phyloP scores from a whole-genome alignment of 2,797 vertebrate genomes.

The Odontamblyopus lacepedii region DNA sequence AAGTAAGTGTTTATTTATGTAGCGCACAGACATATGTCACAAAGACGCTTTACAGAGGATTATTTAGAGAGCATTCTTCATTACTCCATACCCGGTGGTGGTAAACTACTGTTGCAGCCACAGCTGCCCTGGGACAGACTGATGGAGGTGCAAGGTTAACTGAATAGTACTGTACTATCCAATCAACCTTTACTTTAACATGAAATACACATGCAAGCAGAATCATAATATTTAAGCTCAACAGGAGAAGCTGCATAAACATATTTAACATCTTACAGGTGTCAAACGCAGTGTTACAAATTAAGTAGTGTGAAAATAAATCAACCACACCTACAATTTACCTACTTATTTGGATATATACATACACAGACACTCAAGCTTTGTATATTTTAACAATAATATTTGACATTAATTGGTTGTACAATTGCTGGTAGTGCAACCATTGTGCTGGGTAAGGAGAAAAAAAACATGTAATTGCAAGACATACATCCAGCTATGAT shows the following conservation, averaged over 20 bases:
- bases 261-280: constrained; percentile 5
- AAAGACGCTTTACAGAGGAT: too few relatives aligned
- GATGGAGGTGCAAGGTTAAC: too few relatives aligned
- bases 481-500: constrained; percentile 12
- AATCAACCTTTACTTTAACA: constrained; percentile 9
- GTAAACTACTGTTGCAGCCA: too few relatives aligned
- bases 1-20: too few relatives aligned
- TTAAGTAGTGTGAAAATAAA: neutral
- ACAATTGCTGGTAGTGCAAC: neutral
- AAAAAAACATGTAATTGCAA: neutral
- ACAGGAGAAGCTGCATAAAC: constrained; percentile 5
- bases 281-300: neutral
- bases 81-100: too few relatives aligned
- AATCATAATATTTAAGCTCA: constrained; percentile 2
- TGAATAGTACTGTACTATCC: too few relatives aligned
- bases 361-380: neutral
- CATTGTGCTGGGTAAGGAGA: neutral
- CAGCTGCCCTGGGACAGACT: too few relatives aligned
- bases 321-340: neutral
- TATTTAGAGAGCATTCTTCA: too few relatives aligned
- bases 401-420: neutral
- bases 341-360: neutral
- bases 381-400: neutral
- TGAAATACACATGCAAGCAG: constrained; percentile 4
- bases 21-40: too few relatives aligned